phyloP scores from a whole-genome alignment of 2,888 invertebrate genomes.

The Noctua janthe region DNA sequence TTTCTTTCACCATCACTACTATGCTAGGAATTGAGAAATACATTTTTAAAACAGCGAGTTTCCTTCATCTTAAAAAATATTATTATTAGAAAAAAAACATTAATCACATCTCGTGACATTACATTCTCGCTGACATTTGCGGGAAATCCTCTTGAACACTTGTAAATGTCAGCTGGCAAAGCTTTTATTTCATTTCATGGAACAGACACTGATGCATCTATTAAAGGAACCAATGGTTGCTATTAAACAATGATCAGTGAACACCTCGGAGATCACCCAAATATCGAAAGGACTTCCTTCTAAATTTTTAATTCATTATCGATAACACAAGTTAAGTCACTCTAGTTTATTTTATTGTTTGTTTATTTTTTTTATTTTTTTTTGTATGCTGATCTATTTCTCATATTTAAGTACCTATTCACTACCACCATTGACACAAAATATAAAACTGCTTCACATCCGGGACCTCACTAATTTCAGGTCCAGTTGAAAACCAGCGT shows the following conservation, averaged over 20 bases:
- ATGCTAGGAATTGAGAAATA: too few relatives aligned
- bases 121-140: constrained; percentile 21
- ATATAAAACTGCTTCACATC: too few relatives aligned
- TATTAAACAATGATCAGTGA: constrained; percentile 15
- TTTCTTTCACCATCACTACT: not conserved
- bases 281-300: not conserved
- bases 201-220: constrained; percentile 22
- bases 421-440: too few relatives aligned
- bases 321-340: not conserved
- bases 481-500: too few relatives aligned
- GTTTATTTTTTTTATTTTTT: too few relatives aligned
- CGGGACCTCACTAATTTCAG: too few relatives aligned
- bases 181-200: constrained; percentile 21
- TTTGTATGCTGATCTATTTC: too few relatives aligned
- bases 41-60: too few relatives aligned
- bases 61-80: not conserved
- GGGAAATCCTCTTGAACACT: constrained; percentile 14
- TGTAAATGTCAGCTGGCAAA: constrained; percentile 19
- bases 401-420: too few relatives aligned
- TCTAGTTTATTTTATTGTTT: too few relatives aligned
- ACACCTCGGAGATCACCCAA: constrained; percentile 11
- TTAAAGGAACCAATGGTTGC: constrained; percentile 32
- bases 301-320: not conserved
- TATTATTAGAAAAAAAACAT: constrained; percentile 8
- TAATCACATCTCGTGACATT: constrained; percentile 6